Evolutionary conservation across 2,888 invertebrate genomes (phyloP), one percentile per base, ranked within the genome.

Genomic region (Hesperia comma): DNA sequence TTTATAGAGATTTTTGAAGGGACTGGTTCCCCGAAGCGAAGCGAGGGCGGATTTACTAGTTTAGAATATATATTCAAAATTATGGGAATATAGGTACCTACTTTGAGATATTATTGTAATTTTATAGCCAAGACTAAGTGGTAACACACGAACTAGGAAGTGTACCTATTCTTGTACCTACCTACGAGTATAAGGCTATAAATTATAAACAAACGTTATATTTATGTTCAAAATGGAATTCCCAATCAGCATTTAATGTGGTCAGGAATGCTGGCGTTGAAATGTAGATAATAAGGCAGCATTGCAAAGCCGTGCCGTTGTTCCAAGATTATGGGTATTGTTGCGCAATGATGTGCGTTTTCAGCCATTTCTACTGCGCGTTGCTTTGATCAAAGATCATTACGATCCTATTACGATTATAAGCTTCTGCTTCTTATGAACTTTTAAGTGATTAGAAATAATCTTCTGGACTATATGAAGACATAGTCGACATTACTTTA

Each of bases 331-430:
- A 63, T 43, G 63, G 63, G 63, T 63, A 49, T 63, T 46, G 53
- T 63, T 63, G 63, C 49, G 56, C 46, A 63, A 63, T 63, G 63
- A 56, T 49, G 56, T 56, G 63, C 63, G 33, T 55, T 56, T 63
- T 56, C 49, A 56, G 56, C n/a, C 49, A 61, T 51, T 61, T 49
- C 56, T 21, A 37, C 21, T 68, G 68, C 41, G 62, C 66, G 67
- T 69, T 72, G 58, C 70, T 71, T 68, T 64, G 68, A 75, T 69
- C 68, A 73, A 64, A 40, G 55, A 70, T 72, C 71, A 32, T 32
- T 33, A 51, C 8, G 26, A 26, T 26, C 26, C 2, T 15, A 43
- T 43, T 43, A 49, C 49, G 4, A 12, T 49, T 49, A 49, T 19
- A 7, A 7, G 12, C 17, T 46, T 17, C 15, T 46, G 7, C 7